These are phyloP conservation scores for Machimus atricapillus DNA, from an alignment of 2,888 invertebrate genomes.

Conservation along the genomic window DNA sequence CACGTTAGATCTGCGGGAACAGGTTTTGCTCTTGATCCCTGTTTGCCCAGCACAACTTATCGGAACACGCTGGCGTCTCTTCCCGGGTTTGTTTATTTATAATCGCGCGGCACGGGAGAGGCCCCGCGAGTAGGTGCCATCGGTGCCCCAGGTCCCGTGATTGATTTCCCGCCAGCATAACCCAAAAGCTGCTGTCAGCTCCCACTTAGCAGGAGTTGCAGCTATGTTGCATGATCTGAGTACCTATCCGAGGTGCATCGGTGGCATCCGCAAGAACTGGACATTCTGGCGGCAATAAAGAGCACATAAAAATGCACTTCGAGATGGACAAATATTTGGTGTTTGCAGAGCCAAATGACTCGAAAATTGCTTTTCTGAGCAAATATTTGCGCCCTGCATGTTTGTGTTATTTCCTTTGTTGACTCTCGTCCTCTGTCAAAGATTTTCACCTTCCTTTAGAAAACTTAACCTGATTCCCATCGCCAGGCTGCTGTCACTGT, in stretches of 20 bases:
- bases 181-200: neutral
- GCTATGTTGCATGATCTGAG: neutral
- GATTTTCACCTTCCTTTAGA: conserved; percentile 21
- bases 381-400: conserved; percentile 40
- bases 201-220: conserved; percentile 9
- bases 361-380: conserved; percentile 43
- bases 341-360: conserved; percentile 41
- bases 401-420: conserved; percentile 26
- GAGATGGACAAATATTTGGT: conserved; percentile 42
- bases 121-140: neutral
- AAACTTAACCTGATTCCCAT: conserved; percentile 22
- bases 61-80: conserved; percentile 6
- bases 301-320: conserved; percentile 34
- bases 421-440: neutral
- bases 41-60: neutral
- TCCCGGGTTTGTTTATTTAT: conserved; percentile 5
- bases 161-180: neutral
- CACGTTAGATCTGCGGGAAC: conserved; percentile 19
- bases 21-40: conserved; percentile 10
- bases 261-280: neutral
- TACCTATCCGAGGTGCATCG: neutral
- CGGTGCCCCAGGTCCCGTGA: neutral
- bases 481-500: neutral
- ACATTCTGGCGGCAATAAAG: neutral
- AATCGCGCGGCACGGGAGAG: neutral